A percentile compares a stretch with the other conserved stretches of the same genome.
Conservation (phyloP, 2,888 invertebrate species). For the Argynnis bischoffii region DNA sequence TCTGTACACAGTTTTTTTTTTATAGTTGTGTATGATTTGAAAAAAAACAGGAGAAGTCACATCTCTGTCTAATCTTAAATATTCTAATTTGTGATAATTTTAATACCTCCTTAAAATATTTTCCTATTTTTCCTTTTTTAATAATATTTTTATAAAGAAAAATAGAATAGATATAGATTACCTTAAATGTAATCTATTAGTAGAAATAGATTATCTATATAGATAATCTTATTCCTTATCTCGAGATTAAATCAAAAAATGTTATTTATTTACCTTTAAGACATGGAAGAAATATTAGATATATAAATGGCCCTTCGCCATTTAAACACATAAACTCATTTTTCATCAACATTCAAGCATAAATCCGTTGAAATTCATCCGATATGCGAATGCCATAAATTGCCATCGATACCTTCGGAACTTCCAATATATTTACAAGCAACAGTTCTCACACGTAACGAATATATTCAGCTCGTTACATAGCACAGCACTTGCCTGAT, state of each 20-base stretch:
- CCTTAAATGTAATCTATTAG: too few species aligned
- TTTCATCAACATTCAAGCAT: slow-evolving; percentile 15
- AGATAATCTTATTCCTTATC: neutral
- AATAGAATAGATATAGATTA: too few species aligned
- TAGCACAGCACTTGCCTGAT: slow-evolving; percentile 38
- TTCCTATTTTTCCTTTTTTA: too few species aligned
- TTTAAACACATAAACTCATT: slow-evolving; percentile 7
- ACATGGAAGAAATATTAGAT: neutral
- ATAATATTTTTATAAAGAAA: too few species aligned
- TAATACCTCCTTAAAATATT: neutral
- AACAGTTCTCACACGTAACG: slow-evolving; percentile 39
- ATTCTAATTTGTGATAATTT: neutral
- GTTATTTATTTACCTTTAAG: neutral
- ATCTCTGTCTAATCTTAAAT: too few species aligned
- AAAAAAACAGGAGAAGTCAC: too few species aligned
- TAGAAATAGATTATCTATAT: too few species aligned
- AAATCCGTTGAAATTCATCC: slow-evolving; percentile 34
- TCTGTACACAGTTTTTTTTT: too few species aligned
- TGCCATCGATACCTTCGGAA: slow-evolving; percentile 28
- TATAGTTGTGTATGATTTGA: too few species aligned
- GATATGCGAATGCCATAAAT: slow-evolving; percentile 35
- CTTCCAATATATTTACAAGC: slow-evolving; percentile 33
- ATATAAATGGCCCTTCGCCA: neutral
- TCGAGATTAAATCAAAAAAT: neutral
- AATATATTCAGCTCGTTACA: slow-evolving; percentile 42